These are phyloP conservation scores for Diorhabda carinulata DNA, from an alignment of 1,140 invertebrate genomes.

Conservation along the genomic window DNA sequence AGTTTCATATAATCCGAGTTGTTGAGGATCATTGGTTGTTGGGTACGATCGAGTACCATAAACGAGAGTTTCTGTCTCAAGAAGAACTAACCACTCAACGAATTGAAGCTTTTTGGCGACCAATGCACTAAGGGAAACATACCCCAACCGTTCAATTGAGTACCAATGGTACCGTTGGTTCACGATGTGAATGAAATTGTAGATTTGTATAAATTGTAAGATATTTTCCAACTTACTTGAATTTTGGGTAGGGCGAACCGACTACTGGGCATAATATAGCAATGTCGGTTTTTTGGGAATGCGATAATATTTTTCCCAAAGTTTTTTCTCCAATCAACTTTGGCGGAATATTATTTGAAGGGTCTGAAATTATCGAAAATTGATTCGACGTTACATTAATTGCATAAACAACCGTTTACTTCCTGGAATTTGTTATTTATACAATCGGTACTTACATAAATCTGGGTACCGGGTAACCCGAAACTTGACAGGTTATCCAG, in stretches of 20 bases:
- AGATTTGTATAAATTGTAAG: not conserved
- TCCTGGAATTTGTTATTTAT: not conserved
- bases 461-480: conserved; percentile 62
- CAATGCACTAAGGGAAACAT: conserved; percentile 15
- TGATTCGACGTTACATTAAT: too few species aligned
- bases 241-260: conserved; percentile 66
- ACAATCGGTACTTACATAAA: conserved; percentile 57
- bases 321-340: conserved; percentile 50
- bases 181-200: too few species aligned
- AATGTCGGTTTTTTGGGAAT: conserved; percentile 40
- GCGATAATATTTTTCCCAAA: conserved; percentile 53
- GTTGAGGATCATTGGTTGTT: too few species aligned
- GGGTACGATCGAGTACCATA: too few species aligned
- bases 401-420: too few species aligned
- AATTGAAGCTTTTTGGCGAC: too few species aligned
- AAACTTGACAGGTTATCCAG: conserved; percentile 63
- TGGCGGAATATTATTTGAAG: conserved; percentile 54
- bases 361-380: conserved; percentile 48
- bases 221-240: conserved; percentile 55
- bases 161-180: too few species aligned
- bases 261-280: conserved; percentile 57
- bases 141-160: not conserved
- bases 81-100: too few species aligned
- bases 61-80: too few species aligned
- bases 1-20: too few species aligned